Percentiles rank a stretch among this genome's conserved stretches.
Conservation (phyloP, 2,888 invertebrate genomes). For the Acleris cristana region DNA sequence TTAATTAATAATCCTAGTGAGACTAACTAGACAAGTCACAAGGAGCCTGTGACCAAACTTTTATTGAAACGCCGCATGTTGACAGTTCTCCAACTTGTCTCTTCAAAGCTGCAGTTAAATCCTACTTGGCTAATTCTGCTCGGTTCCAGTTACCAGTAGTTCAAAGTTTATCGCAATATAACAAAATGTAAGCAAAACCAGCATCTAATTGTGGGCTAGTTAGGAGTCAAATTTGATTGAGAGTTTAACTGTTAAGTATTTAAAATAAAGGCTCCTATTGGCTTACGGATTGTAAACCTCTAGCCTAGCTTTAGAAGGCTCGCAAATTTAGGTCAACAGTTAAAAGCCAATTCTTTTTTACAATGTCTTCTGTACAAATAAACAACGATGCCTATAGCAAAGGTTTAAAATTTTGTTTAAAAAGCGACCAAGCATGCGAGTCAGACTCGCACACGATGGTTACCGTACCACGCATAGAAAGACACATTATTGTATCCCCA, state of each 20-base stretch:
- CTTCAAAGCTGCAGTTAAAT: conserved; percentile 32
- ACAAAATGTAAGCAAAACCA: conserved; percentile 14
- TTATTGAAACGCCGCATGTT: conserved; percentile 20
- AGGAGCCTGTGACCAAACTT: conserved; percentile 15
- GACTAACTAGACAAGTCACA: neutral
- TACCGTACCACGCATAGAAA: no score
- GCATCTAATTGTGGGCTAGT: neutral
- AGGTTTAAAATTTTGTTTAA: no score
- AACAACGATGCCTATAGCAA: no score
- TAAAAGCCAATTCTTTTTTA: no score
- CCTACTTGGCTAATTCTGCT: conserved; percentile 30
- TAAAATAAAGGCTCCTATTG: conserved; percentile 54
- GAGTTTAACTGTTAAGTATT: conserved; percentile 30
- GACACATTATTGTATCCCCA: no score
- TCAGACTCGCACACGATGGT: no score
- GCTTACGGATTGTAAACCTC: no score
- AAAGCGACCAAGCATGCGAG: no score
- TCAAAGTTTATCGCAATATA: conserved; percentile 28
- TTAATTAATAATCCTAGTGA: no score
- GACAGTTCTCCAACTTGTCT: conserved; percentile 23
- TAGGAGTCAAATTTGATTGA: conserved; percentile 11
- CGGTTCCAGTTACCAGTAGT: conserved; percentile 26
- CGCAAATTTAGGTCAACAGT: no score
- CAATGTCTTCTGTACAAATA: no score
- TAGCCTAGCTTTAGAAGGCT: no score